These are phyloP conservation scores for Microtus ochrogaster DNA, from an alignment of 2,113 vertebrate genomes.

Conservation along the genomic window DNA sequence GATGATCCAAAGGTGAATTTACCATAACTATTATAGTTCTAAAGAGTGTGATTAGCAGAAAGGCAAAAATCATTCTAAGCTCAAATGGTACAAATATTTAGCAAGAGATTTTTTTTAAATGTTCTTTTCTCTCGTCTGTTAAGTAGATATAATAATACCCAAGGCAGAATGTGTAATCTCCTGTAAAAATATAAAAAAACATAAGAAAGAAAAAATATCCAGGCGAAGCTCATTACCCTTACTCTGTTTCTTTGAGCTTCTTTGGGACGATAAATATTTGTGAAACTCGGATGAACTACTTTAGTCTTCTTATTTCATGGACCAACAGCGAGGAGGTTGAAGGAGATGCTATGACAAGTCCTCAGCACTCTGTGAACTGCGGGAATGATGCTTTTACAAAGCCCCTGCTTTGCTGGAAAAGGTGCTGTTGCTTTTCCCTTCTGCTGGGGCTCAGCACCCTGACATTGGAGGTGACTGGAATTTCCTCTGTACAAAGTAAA, in stretches of 20 bases:
- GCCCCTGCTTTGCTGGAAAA: too few relatives aligned
- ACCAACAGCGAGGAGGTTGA: background rate
- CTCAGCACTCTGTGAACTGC: background rate
- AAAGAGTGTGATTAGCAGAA: background rate
- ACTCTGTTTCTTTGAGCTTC: conserved; percentile 4
- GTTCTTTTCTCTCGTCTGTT: background rate
- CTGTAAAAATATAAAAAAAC: background rate
- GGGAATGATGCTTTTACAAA: background rate
- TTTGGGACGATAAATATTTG: background rate
- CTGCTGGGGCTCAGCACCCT: background rate
- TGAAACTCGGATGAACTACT: background rate
- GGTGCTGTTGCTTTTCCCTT: background rate
- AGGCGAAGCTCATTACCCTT: background rate
- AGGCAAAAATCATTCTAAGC: background rate
- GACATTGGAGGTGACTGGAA: background rate
- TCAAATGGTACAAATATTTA: background rate
- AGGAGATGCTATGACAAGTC: background rate
- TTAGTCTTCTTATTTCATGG: background rate
- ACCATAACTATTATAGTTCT: background rate
- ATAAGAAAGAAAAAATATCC: background rate
- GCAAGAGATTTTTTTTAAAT: background rate
- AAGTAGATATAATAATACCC: conserved; percentile 24
- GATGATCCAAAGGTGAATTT: background rate
- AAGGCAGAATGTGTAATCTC: background rate
- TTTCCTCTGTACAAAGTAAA: conserved; percentile 8